Conservation (phyloP, 2,797 vertebrate genomes). For the Sebastes trivittatus region DNA sequence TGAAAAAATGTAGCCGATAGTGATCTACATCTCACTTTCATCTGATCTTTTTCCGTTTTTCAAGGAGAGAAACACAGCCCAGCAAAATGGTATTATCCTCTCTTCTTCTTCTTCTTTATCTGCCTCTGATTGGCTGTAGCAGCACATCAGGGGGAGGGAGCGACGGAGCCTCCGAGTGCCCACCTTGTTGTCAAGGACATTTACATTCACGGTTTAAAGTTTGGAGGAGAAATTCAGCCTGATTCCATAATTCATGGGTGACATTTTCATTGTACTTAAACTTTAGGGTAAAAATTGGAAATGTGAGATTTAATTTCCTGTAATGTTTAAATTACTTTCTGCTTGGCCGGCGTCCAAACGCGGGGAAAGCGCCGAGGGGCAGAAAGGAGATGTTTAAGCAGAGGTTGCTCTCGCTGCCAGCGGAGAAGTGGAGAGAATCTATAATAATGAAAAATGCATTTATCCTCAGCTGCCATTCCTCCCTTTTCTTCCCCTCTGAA, state of each 20-base stretch:
- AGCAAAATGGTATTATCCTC: conserved; percentile 21
- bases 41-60: conserved; percentile 32
- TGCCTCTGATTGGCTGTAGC: conserved; percentile 56
- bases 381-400: conserved; percentile 94
- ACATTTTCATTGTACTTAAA: conserved; percentile 97
- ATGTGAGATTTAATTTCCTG: conserved; percentile 99
- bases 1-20: background rate
- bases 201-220: conserved; percentile 91
- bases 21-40: conserved; percentile 11
- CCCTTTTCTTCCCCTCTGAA: conserved; percentile 44
- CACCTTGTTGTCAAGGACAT: conserved; percentile 83
- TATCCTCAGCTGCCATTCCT: conserved; percentile 74
- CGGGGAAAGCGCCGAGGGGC: conserved; percentile 82
- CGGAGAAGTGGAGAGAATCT: conserved; percentile 80
- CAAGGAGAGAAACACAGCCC: conserved; percentile 4
- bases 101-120: background rate
- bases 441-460: conserved; percentile 84
- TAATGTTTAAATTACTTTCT: conserved; percentile 97
- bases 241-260: conserved; percentile 95
- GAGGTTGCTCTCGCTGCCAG: conserved; percentile 88
- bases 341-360: conserved; percentile 77
- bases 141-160: conserved; percentile 29
- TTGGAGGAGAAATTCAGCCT: conserved; percentile 88
- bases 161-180: conserved; percentile 18
- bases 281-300: conserved; percentile 95